Base-by-base conservation (phyloP, 1,140 invertebrate species). In the Cataglyphis hispanica region DNA sequence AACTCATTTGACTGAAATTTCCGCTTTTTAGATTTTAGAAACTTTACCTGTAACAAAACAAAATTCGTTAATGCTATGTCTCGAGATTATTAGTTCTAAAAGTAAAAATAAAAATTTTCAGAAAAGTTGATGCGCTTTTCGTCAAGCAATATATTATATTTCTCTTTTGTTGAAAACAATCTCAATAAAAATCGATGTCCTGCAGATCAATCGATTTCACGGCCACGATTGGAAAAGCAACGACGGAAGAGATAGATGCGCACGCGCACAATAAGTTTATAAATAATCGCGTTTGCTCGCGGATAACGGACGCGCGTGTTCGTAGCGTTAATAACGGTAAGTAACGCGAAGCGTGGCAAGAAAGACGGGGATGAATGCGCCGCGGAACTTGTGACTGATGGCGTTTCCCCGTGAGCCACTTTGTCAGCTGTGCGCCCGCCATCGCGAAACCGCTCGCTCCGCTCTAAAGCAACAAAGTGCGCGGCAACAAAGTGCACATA, bases 301-400 rank as follows among this genome's bases (percentile, higher is more conserved):
- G 63, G 53, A 76, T 85, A 87, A 85, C 83, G 58, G 80, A 77
- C 76, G 87, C 70, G 64, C 56, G 61, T 66, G 66, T 69, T 64
- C 64, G 66, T 22, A 60, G 66, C 64, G 86, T 87, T 87, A 88
- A 87, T 88, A 85, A 88, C 72, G 78, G 70, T 87, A 87, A 88
- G 87, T 87, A 88, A 86, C 76, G 58, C 66, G 46, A n/a, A 87
- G 46, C 67, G 67, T 69, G 61, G 83, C 74, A 72, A 77, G 74
- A 80, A 61, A 87, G 61, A 89, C 83, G 46, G 80, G 72, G 69
- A 87, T 74, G 86, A 87, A 85, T 87, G 67, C 87, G 43, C 58
- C 86, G 61, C 72, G 75, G 37, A 88, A 81, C 46, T 37, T 46
- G 83, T 81, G 75, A 89, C 69, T 60, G 84, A 89, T 85, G 67